Evolutionary conservation across 92 coral and sea anemone species (phyloP).

Genomic region (Galaxea fascicularis): DNA sequence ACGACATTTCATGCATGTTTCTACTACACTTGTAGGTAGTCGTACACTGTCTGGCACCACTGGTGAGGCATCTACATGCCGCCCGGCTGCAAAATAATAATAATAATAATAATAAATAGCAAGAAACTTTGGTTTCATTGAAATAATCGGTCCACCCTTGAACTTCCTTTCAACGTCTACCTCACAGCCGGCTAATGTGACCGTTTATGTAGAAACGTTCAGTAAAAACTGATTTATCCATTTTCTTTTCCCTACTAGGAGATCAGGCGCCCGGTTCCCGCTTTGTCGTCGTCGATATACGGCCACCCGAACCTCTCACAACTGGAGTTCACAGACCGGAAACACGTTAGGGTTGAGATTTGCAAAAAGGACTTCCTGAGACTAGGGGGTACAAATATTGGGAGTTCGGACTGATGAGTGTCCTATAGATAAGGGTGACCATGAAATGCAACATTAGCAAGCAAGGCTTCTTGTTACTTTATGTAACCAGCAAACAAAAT

Average conservation of each 20-base stretch:
- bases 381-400: constrained; percentile 92
- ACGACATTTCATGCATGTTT: too few species aligned
- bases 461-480: not conserved
- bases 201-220: not conserved
- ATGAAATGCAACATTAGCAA: not conserved
- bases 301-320: constrained; percentile 87
- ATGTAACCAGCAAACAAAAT: not conserved
- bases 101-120: too few species aligned
- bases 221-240: not conserved
- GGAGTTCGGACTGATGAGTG: constrained; percentile 19
- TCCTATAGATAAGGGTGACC: not conserved
- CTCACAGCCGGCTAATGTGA: too few species aligned
- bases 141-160: too few species aligned
- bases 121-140: too few species aligned
- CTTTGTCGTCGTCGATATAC: constrained; percentile 85
- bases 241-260: constrained; percentile 64
- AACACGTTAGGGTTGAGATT: constrained; percentile 91
- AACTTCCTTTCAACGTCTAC: too few species aligned
- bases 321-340: constrained; percentile 91
- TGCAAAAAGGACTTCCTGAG: constrained; percentile 97
- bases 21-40: too few species aligned
- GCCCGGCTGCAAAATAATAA: too few species aligned
- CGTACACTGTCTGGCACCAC: too few species aligned
- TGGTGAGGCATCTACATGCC: too few species aligned
- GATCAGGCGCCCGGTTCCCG: constrained; percentile 70